These are phyloP conservation scores for Plebejus argus DNA, from an alignment of 2,888 invertebrate species.

Conservation along the genomic window DNA sequence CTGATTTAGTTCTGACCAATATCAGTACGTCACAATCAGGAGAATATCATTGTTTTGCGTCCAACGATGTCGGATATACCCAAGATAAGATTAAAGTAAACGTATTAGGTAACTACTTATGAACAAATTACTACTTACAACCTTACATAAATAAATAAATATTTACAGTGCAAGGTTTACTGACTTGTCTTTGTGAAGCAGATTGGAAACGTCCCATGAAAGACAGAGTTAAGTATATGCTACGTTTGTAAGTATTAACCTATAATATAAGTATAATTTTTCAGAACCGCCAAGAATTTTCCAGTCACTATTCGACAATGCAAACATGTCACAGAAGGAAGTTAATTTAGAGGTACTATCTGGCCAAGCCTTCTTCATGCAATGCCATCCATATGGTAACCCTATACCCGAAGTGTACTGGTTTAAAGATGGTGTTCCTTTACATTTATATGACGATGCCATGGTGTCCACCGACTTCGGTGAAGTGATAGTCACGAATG, in stretches of 20 bases:
- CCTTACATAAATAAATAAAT: too few species aligned
- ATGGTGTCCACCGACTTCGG: conserved; percentile 66
- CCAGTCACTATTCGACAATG: conserved; percentile 54
- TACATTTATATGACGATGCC: conserved; percentile 72
- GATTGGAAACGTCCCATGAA: too few species aligned
- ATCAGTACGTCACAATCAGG: conserved; percentile 61
- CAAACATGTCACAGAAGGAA: conserved; percentile 47
- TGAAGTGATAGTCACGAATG: conserved; percentile 58
- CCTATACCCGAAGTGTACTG: conserved; percentile 82
- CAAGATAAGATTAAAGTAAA: conserved; percentile 61
- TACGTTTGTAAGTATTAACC: neutral
- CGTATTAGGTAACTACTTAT: conserved; percentile 59
- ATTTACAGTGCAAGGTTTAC: too few species aligned
- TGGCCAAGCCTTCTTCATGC: conserved; percentile 68
- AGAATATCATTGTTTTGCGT: conserved; percentile 78
- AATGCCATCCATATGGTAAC: conserved; percentile 81
- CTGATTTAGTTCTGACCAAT: conserved; percentile 57
- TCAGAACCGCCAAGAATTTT: conserved; percentile 72
- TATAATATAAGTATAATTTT: conserved; percentile 41
- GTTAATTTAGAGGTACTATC: conserved; percentile 62
- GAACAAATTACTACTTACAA: neutral
- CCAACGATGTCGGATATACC: conserved; percentile 76
- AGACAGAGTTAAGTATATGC: too few species aligned
- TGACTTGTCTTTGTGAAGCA: too few species aligned
- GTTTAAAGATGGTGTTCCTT: conserved; percentile 75